Evolutionary conservation across 2,113 vertebrate species (phyloP).

Genomic region (Lanius collurio): DNA sequence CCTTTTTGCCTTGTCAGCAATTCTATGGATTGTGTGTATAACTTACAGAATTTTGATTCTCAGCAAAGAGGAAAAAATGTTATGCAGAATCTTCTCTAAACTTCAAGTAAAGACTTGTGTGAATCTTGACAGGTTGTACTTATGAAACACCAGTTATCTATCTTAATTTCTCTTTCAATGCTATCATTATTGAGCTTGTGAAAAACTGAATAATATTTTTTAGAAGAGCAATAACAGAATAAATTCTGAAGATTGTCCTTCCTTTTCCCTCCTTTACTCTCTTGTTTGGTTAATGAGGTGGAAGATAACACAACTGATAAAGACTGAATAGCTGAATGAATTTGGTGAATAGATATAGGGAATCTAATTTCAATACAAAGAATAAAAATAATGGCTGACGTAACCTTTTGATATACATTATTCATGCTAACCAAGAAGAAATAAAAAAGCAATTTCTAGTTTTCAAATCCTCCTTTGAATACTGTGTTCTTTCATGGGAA

Average conservation of each 20-base stretch:
- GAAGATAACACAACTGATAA: background rate
- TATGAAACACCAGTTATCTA: background rate
- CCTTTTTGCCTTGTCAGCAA: background rate
- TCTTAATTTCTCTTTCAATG: background rate
- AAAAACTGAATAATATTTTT: background rate
- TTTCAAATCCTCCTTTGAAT: background rate
- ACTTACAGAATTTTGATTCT: background rate
- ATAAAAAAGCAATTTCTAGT: background rate
- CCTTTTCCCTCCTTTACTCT: background rate
- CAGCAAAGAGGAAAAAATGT: background rate
- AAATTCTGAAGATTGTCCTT: background rate
- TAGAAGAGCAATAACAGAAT: background rate
- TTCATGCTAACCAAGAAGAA: background rate
- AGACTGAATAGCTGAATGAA: conserved; percentile 2
- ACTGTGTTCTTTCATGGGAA: background rate
- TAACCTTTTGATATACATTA: background rate
- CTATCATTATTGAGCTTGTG: background rate
- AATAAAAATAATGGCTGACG: background rate
- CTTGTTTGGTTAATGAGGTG: background rate
- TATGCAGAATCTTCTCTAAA: background rate
- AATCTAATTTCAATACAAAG: conserved; percentile 13
- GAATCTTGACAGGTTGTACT: background rate
- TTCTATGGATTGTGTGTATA: background rate
- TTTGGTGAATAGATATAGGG: background rate
- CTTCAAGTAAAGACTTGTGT: background rate